A percentile compares a stretch with the other conserved stretches of the same genome.
Conservation (phyloP, 1,140 invertebrate genomes). For the Chymomyza costata region DNA sequence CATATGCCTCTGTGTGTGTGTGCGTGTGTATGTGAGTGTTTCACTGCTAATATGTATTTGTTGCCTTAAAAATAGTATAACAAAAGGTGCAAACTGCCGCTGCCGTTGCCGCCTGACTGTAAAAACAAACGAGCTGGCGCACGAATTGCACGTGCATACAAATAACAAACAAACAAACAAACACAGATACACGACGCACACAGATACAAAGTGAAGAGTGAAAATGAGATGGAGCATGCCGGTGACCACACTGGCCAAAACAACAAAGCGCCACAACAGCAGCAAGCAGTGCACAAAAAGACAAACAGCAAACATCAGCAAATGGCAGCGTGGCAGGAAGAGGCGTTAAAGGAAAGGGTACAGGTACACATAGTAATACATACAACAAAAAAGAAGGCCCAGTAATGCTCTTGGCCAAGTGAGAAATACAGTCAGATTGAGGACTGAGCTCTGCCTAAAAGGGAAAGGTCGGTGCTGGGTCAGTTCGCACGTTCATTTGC, state of each 20-base stretch:
- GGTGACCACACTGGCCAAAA: constrained; percentile 46
- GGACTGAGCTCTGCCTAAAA: constrained; percentile 20
- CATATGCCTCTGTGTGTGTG: neutral
- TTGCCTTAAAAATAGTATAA: constrained; percentile 37
- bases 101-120: too few relatives aligned
- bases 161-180: constrained; percentile 7
- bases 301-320: constrained; percentile 35
- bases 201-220: constrained; percentile 2
- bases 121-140: constrained; percentile 36
- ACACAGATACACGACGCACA: constrained; percentile 5
- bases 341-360: neutral
- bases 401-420: too few relatives aligned
- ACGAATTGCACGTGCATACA: constrained; percentile 50
- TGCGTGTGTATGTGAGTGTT: constrained; percentile 13
- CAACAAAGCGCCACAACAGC: constrained; percentile 25
- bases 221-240: too few relatives aligned
- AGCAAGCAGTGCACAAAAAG: constrained; percentile 5
- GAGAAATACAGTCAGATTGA: too few relatives aligned
- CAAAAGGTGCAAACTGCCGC: constrained; percentile 52
- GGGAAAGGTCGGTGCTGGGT: constrained; percentile 42
- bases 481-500: constrained; percentile 67
- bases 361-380: constrained; percentile 26
- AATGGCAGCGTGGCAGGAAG: neutral
- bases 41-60: constrained; percentile 53
- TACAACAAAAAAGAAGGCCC: constrained; percentile 21